Evolutionary conservation across 2,888 invertebrate genomes (phyloP).

Genomic region (Steinernema hermaphroditum): DNA sequence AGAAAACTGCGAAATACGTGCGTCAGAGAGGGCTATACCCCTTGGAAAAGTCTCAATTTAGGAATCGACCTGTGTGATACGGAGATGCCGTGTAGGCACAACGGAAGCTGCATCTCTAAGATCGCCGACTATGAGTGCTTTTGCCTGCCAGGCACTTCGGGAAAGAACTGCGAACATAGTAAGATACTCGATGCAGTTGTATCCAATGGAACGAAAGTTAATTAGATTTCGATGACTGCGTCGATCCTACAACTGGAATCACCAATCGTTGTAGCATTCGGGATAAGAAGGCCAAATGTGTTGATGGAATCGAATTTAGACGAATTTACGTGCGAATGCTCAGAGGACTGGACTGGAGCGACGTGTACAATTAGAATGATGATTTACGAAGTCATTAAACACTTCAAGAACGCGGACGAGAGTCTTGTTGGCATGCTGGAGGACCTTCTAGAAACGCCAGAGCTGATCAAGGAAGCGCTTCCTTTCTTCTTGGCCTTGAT

Average conservation of each 20-base stretch:
- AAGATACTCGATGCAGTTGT: background rate
- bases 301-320: background rate
- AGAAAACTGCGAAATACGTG: background rate
- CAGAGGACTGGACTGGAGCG: too few relatives aligned
- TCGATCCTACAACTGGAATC: background rate
- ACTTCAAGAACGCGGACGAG: background rate
- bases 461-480: background rate
- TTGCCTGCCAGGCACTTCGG: constrained; percentile 43
- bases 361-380: background rate
- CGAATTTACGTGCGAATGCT: background rate
- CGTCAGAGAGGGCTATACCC: too few relatives aligned
- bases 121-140: constrained; percentile 34
- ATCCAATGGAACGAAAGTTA: background rate
- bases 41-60: too few relatives aligned
- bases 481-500: constrained; percentile 32
- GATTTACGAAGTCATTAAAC: background rate
- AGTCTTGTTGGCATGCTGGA: too few relatives aligned
- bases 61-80: background rate
- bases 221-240: background rate
- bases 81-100: background rate
- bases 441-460: background rate
- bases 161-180: constrained; percentile 38
- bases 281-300: background rate
- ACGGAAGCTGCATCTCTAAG: background rate
- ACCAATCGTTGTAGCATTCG: background rate